Evolutionary conservation across 2,113 vertebrate genomes (phyloP).

Genomic region (Prunella himalayana): DNA sequence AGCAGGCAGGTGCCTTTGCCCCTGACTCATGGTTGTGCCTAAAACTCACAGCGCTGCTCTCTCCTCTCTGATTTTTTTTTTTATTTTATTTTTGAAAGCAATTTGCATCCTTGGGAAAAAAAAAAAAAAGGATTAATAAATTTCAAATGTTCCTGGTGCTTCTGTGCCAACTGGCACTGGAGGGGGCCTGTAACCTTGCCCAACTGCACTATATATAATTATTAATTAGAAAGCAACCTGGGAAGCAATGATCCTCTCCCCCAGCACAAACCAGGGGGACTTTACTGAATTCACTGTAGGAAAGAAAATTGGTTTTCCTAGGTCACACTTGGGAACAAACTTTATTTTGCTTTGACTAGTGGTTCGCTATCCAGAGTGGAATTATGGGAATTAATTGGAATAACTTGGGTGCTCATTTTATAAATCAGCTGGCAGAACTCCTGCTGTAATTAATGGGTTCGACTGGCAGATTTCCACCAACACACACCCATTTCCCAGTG

Average conservation of each 20-base stretch:
- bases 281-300: not conserved
- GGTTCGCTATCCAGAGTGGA: constrained; percentile 5
- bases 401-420: constrained; percentile 53
- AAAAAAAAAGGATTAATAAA: constrained; percentile 37
- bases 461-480: constrained; percentile 49
- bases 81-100: not conserved
- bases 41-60: not conserved
- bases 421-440: constrained; percentile 49
- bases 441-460: not conserved
- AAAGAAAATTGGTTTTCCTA: constrained; percentile 57
- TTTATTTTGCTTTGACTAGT: constrained; percentile 49
- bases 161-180: constrained; percentile 62
- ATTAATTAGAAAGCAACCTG: constrained; percentile 63
- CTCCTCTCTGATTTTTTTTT: not conserved
- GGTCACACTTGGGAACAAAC: constrained; percentile 26
- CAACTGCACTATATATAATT: constrained; percentile 62
- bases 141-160: constrained; percentile 37
- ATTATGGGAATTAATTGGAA: constrained; percentile 55
- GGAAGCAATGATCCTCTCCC: constrained; percentile 44
- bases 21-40: not conserved
- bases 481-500: constrained; percentile 55
- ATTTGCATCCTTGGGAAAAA: not conserved
- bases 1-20: not conserved
- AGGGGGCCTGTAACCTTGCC: constrained; percentile 56
- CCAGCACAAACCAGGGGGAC: not conserved